These are phyloP conservation scores for Limnodromus scolopaceus DNA, from an alignment of 2,797 vertebrate species.

Conservation along the genomic window DNA sequence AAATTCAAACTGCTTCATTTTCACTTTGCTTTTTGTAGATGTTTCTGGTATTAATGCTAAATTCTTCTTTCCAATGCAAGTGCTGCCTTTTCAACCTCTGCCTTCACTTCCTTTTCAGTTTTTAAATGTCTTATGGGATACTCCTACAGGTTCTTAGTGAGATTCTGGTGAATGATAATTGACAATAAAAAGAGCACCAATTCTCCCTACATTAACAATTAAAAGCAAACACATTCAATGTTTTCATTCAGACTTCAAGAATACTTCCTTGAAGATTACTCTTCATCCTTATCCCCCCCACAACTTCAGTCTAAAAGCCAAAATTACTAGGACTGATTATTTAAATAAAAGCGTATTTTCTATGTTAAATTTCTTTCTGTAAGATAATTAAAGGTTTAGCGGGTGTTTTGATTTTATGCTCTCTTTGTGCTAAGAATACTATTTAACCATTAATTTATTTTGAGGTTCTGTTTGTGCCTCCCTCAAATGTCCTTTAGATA, in stretches of 20 bases:
- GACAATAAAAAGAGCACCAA: background rate
- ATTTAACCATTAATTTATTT: background rate
- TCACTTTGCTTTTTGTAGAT: background rate
- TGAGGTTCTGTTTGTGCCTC: background rate
- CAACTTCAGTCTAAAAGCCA: background rate
- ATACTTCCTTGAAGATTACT: background rate
- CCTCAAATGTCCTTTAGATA: background rate
- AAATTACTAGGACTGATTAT: background rate
- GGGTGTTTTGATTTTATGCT: background rate
- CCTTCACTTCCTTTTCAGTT: background rate
- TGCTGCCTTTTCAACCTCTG: background rate
- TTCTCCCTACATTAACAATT: background rate
- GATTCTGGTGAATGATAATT: background rate
- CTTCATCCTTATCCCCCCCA: background rate
- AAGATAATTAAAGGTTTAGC: background rate
- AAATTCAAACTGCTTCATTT: background rate
- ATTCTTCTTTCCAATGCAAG: background rate
- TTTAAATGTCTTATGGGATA: background rate
- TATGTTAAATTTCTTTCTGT: background rate
- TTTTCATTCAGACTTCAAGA: background rate
- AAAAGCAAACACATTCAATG: background rate
- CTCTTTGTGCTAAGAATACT: background rate
- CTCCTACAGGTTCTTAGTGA: background rate
- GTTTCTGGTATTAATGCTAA: background rate
- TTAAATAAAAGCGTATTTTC: background rate